These are phyloP conservation scores for Hemicentrotus pulcherrimus DNA, from an alignment of 35 echinoderm and acorn worm species.

Conservation along the genomic window DNA sequence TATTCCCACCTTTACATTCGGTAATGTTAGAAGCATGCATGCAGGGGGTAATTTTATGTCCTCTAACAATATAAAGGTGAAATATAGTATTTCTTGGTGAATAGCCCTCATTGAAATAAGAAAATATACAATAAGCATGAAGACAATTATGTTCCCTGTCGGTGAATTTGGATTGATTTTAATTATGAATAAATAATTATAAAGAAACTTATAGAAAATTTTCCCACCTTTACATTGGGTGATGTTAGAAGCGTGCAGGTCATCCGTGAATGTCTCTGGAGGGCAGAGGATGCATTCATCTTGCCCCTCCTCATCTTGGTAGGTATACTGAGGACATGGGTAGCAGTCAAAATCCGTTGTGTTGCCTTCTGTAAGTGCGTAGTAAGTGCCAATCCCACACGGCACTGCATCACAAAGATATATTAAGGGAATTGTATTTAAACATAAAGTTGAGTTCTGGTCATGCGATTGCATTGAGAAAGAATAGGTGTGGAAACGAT, in stretches of 20 bases:
- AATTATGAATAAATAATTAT: too few relatives aligned
- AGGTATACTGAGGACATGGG: slow-evolving; percentile 22
- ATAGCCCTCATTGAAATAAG: too few relatives aligned
- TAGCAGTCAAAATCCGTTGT: neutral
- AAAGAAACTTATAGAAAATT: neutral
- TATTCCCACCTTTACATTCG: slow-evolving; percentile 2
- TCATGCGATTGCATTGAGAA: too few relatives aligned
- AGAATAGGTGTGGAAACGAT: too few relatives aligned
- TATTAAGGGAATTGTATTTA: too few relatives aligned
- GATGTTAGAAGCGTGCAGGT: neutral
- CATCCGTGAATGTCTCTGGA: neutral
- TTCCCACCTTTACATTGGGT: slow-evolving; percentile 21
- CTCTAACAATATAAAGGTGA: too few relatives aligned
- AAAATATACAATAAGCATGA: too few relatives aligned
- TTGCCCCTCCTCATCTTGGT: slow-evolving; percentile 40
- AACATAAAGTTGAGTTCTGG: too few relatives aligned
- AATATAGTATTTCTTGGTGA: too few relatives aligned
- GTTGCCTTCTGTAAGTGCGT: neutral
- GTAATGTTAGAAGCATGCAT: neutral
- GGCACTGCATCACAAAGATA: neutral
- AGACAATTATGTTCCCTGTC: too few relatives aligned
- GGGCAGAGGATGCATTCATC: slow-evolving; percentile 50
- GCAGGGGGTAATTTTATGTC: too few relatives aligned
- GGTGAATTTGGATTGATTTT: too few relatives aligned
- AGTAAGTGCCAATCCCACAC: slow-evolving; percentile 16